These are phyloP conservation scores for Microtus pennsylvanicus DNA, from an alignment of 2,113 vertebrate genomes.

Conservation along the genomic window DNA sequence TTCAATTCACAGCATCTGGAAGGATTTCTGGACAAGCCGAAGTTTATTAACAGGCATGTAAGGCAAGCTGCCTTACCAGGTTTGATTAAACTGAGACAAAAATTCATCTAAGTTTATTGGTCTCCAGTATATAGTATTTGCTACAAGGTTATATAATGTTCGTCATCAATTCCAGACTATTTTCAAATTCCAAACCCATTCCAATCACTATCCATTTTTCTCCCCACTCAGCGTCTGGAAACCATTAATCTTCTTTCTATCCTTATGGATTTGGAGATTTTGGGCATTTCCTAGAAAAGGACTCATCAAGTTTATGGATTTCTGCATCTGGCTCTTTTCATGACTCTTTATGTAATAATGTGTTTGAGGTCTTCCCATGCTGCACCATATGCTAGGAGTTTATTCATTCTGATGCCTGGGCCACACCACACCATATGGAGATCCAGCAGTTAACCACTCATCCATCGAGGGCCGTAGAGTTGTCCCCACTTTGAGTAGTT, in stretches of 20 bases:
- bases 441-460: background rate
- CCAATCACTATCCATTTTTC: background rate
- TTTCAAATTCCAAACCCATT: background rate
- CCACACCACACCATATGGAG: background rate
- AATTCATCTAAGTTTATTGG: background rate
- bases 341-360: background rate
- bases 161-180: background rate
- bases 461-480: background rate
- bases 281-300: background rate
- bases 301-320: background rate
- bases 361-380: background rate
- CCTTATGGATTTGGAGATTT: background rate
- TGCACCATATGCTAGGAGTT: background rate
- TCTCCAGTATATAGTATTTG: background rate
- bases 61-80: slow-evolving; percentile 61
- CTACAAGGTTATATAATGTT: background rate
- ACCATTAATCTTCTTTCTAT: background rate
- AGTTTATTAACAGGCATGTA: slow-evolving; percentile 77
- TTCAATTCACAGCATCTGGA: slow-evolving; percentile 58
- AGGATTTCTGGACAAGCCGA: slow-evolving; percentile 36
- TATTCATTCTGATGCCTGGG: background rate
- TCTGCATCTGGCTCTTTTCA: background rate
- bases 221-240: background rate
- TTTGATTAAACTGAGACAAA: slow-evolving; percentile 63
- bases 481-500: background rate